Conservation (phyloP, 2,113 vertebrate species). For the Corvus hawaiiensis region DNA sequence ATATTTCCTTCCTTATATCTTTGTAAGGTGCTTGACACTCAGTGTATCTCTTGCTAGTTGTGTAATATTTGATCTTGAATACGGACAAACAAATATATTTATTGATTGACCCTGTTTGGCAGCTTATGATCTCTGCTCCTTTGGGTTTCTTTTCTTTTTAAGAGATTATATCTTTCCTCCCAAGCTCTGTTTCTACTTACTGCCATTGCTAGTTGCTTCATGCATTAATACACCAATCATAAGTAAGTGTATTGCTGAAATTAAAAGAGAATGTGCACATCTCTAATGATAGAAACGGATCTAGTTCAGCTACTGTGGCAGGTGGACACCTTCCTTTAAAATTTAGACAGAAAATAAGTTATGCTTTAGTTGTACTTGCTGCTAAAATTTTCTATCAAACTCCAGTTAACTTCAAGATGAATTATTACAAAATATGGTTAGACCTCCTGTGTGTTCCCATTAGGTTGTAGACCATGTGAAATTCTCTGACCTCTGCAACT, state of each 20-base stretch:
- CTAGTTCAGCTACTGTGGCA: not conserved
- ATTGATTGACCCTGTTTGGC: not conserved
- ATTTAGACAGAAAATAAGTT: not conserved
- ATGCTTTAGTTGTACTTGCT: not conserved
- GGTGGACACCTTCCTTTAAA: not conserved
- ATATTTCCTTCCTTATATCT: not conserved
- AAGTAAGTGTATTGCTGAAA: not conserved
- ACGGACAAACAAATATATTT: not conserved
- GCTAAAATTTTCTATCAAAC: not conserved
- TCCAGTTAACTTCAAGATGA: not conserved
- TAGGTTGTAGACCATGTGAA: not conserved
- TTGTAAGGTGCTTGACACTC: not conserved
- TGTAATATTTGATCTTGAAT: not conserved
- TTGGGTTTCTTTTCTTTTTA: not conserved
- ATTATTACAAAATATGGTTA: not conserved
- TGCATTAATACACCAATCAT: not conserved
- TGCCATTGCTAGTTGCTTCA: not conserved
- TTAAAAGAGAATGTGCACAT: accelerated
- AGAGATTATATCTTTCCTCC: not conserved
- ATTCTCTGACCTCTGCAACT: not conserved
- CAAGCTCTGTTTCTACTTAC: not conserved
- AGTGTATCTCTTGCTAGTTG: not conserved
- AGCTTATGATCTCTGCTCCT: not conserved
- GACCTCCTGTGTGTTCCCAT: not conserved
- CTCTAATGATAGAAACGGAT: not conserved